Conservation (phyloP, 37 sponge, comb jelly and placozoan genomes). For the Oscarella lobularis region DNA sequence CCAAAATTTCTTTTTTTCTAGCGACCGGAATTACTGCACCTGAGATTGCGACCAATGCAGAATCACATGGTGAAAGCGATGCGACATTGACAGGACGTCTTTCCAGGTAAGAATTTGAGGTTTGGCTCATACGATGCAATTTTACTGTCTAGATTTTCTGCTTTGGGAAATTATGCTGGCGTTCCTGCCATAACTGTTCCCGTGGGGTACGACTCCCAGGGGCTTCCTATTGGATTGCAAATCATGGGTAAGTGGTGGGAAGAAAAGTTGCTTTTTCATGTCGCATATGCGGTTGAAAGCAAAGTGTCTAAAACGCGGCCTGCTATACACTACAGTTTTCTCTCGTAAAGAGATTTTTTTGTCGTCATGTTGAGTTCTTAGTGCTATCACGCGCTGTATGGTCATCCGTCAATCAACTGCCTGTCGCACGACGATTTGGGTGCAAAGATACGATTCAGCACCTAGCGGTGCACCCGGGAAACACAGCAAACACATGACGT, state of each 20-base stretch:
- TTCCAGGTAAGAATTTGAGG: neutral
- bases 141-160: neutral
- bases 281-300: conserved; percentile 58
- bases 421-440: too few species aligned
- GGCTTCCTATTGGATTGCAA: conserved; percentile 74
- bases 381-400: too few species aligned
- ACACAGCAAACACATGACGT: too few species aligned
- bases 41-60: neutral
- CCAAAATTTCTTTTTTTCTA: too few species aligned
- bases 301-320: conserved; percentile 16
- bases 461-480: too few species aligned
- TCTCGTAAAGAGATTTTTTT: too few species aligned
- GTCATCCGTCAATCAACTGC: too few species aligned
- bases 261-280: conserved; percentile 55
- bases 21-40: too few species aligned
- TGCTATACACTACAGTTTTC: conserved; percentile 20
- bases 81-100: neutral
- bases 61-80: neutral
- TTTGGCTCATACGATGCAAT: neutral
- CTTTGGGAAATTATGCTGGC: neutral
- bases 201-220: conserved; percentile 9
- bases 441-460: too few species aligned
- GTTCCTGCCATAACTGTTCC: neutral
- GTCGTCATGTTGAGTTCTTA: too few species aligned
- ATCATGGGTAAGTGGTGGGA: conserved; percentile 76